These are phyloP conservation scores for Nesogale talazaci DNA, from an alignment of 2,113 vertebrate genomes.

Conservation along the genomic window DNA sequence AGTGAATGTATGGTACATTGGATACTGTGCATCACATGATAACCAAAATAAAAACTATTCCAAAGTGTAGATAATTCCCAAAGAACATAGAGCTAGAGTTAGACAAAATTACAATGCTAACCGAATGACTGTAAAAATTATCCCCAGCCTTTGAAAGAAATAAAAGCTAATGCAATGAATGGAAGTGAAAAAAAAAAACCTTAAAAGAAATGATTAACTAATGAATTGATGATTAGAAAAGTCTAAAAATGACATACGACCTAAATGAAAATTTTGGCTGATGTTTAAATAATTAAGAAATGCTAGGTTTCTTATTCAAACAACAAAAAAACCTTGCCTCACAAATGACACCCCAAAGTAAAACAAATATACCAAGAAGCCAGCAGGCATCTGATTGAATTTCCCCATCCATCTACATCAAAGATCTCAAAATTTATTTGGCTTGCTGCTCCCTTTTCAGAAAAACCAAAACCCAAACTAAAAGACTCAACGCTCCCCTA, in stretches of 20 bases:
- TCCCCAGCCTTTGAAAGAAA: constrained; percentile 64
- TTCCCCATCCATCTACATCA: background rate
- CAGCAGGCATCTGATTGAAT: background rate
- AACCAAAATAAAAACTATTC: background rate
- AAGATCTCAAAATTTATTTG: too few species aligned
- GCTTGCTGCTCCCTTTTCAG: too few species aligned
- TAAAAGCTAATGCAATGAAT: constrained; percentile 70
- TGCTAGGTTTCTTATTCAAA: background rate
- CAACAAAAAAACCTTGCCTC: background rate
- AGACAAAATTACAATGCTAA: constrained; percentile 46
- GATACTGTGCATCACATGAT: background rate
- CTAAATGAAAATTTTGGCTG: constrained; percentile 49
- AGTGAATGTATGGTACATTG: background rate
- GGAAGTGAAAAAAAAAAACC: constrained; percentile 58
- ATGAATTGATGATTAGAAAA: constrained; percentile 64
- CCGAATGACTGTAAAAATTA: constrained; percentile 57
- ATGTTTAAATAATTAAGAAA: constrained; percentile 31
- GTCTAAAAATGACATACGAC: constrained; percentile 45
- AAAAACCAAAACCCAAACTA: too few species aligned
- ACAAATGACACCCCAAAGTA: background rate
- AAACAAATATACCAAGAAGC: background rate
- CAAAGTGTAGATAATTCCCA: background rate
- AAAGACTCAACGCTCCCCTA: too few species aligned
- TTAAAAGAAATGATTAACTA: constrained; percentile 64
- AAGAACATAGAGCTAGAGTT: constrained; percentile 45